Evolutionary conservation across 1,140 invertebrate species (phyloP), one percentile per base, ranked within the genome.

Genomic region (Rhizoglyphus robini): DNA sequence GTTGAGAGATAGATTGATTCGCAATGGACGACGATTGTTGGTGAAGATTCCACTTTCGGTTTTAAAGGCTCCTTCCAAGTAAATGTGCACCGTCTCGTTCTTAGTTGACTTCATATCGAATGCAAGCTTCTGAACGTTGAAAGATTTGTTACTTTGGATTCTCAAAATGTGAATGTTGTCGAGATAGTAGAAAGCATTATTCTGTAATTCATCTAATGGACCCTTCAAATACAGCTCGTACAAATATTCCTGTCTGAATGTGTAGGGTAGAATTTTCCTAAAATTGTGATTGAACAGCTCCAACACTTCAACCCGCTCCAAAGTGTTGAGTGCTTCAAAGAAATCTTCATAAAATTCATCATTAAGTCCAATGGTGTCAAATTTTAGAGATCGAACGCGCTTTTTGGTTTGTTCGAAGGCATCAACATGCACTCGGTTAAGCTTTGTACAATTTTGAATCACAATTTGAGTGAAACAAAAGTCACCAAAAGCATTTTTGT

Each of bases 131-230:
- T 29, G 11, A 31, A 63, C 34, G 29, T 36, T 34, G 5, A 20
- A 18, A 2, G 48, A 18, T n/a, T 34, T 47, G 20, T 63, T 63
- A 4, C 18, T 23, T 30, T 47, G n/a, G 5, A 47, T 47, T 18
- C n/a, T n/a, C n/a, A 63, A n/a, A 59, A 63, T 63, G 1, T 18
- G 20, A 5, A 63, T 18, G 34, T 47, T 63, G 32, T 48, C 25
- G 13, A 36, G 4, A 51, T 63, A 23, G 23, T 47, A 63, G 34
- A 63, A 63, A 8, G 61, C 61, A 51, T 63, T 63, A 31, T 63
- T 63, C 15, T 54, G 18, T 5, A 63, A 29, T n/a, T 8, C 23
- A 23, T 63, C 61, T 4, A 63, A 31, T 51, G 61, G 61, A 47
- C 61, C 61, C 20, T 51, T 41, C 2, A 63, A 54, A 29, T 63